Conservation (phyloP, 2,888 invertebrate species). For the Drosophila anceps region DNA sequence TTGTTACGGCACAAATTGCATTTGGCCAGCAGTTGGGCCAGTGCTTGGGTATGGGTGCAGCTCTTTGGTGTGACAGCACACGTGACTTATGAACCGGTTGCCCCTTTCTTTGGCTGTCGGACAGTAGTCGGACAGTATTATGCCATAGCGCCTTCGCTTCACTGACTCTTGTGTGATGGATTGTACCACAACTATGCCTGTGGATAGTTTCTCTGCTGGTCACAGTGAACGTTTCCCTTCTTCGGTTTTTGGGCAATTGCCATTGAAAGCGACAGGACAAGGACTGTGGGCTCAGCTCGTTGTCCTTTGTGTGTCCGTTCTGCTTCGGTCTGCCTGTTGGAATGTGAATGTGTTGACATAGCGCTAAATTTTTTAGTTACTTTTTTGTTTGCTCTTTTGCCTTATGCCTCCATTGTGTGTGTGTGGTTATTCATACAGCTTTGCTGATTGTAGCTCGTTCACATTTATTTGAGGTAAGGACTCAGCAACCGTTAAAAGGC, state of each 20-base stretch:
- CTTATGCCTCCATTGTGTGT: conserved; percentile 1
- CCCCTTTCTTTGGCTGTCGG: conserved; percentile 8
- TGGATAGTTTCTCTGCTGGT: conserved; percentile 20
- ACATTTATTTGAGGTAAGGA: conserved; percentile 45
- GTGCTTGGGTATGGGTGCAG: conserved; percentile 2
- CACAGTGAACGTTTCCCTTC: conserved; percentile 38
- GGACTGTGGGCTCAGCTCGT: conserved; percentile 28
- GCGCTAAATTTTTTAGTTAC: conserved; percentile 74
- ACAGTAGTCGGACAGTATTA: conserved; percentile 6
- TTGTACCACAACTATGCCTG: conserved; percentile 23
- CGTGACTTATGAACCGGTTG: conserved; percentile 35
- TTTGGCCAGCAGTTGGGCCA: conserved; percentile 11
- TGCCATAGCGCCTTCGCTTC: conserved; percentile 22
- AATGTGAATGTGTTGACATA: conserved; percentile 71
- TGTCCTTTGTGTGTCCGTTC: conserved; percentile 34
- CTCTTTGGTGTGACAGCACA: conserved; percentile 25
- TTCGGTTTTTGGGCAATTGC: conserved; percentile 41
- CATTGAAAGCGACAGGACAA: conserved; percentile 38
- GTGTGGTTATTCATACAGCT: conserved; percentile 40
- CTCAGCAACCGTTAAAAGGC: conserved; percentile 40
- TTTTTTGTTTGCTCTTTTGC: conserved; percentile 55
- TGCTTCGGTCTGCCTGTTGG: conserved; percentile 31
- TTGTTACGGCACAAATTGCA: conserved; percentile 55
- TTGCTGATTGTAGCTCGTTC: conserved; percentile 28
- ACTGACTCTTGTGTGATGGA: conserved; percentile 38